Evolutionary conservation across 2,113 vertebrate genomes (phyloP).

Genomic region (Andinoacara biseriatus): DNA sequence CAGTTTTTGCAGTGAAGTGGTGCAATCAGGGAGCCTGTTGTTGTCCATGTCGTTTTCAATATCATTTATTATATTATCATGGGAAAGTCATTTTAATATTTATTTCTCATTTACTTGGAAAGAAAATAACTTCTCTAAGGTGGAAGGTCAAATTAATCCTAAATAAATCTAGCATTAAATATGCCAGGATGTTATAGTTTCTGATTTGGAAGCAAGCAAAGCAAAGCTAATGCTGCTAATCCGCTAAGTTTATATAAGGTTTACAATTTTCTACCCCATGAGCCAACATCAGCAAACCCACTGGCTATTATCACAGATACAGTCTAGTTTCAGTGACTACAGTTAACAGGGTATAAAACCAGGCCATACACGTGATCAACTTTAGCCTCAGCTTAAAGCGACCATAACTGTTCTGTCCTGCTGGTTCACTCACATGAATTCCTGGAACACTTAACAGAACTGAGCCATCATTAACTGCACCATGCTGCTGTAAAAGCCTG

Average conservation of each 20-base stretch:
- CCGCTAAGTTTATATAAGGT: not conserved
- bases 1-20: not conserved
- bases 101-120: not conserved
- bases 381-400: not conserved
- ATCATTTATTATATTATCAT: not conserved
- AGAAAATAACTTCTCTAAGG: not conserved
- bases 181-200: rapidly evolving
- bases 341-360: not conserved
- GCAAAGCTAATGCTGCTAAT: too few species aligned
- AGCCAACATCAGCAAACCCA: not conserved
- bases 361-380: not conserved
- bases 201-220: too few species aligned
- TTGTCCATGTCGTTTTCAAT: not conserved
- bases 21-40: not conserved
- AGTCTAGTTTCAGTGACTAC: not conserved
- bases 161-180: not conserved
- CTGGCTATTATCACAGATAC: not conserved
- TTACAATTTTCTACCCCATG: not conserved
- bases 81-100: not conserved
- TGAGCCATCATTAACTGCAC: not conserved
- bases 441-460: not conserved
- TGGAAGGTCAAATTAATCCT: not conserved
- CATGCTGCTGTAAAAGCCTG: not conserved
- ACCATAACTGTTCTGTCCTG: not conserved
- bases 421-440: not conserved